Base-by-base conservation (phyloP, 1,140 invertebrate species). In the Metopolophium dirhodum region DNA sequence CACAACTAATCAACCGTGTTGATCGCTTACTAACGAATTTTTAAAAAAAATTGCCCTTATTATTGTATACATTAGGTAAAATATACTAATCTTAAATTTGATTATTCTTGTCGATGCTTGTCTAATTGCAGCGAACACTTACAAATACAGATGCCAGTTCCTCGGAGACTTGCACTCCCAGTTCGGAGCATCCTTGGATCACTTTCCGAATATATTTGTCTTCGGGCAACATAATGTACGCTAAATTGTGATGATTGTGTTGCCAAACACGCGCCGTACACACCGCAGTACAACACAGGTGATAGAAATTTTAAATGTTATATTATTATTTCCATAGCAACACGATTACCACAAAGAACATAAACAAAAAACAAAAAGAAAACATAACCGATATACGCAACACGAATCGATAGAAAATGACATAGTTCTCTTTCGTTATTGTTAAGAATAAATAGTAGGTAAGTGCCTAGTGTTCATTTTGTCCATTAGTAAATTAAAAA, bases 311-410 rank as follows among this genome's bases (percentile, higher is more conserved):
- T 47, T 1, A 90, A 90, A 41, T 61, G 30, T 45, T 26, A 2
- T 68, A 68, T 45, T 61, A 45, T 57, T 45, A 92, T 92, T 82
- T 51, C 91, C 91, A 92, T 92, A 83, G 91, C 91, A 92, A 92
- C 91, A 23, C n/a, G 23, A 35, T 54, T 83, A 9, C 61, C 20
- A 7, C 47, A 88, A 88, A 45, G 68, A 83, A 47, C 6, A 47
- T 83, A 83, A 14, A 92, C 91, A 92, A 92, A 83, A 30, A 51
- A 82, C 77, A 51, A 37, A 22, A 68, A 22, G n/a, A 61, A 61
- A 35, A 77, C 30, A 18, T n/a, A 26, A 41, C 35, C 51, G 35
- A 54, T 26, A 11, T 14, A 51, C 49, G 11, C 49, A 41, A 57
- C n/a, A 54, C 8, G 37, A 51, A 54, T 54, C 47, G 37, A 89